Evolutionary conservation across 2,113 vertebrate genomes (phyloP).

Genomic region (Triplophysa siluroides): DNA sequence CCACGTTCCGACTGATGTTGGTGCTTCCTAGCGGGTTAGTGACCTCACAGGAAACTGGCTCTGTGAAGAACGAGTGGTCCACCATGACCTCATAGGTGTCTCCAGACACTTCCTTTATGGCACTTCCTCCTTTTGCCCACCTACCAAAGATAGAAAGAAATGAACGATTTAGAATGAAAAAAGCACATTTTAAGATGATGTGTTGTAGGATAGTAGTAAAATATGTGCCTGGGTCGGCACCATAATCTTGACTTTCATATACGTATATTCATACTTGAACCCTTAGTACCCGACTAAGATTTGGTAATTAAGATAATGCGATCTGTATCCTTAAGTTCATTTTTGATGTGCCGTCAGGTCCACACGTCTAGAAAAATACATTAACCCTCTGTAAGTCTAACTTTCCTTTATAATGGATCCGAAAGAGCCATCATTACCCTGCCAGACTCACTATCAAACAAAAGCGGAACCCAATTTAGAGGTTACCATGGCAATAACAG

Average conservation of each 20-base stretch:
- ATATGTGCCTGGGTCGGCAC: not conserved
- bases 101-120: constrained; percentile 89
- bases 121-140: constrained; percentile 94
- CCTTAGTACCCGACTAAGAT: not conserved
- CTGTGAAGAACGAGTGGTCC: constrained; percentile 94
- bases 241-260: not conserved
- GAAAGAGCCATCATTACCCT: constrained; percentile 19
- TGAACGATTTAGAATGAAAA: no score
- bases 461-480: constrained; percentile 30
- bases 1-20: constrained; percentile 94
- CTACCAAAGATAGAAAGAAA: constrained; percentile 64
- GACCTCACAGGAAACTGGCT: constrained; percentile 94
- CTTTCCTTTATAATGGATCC: constrained; percentile 32
- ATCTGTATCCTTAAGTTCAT: not conserved
- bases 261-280: not conserved
- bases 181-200: no score
- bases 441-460: constrained; percentile 5
- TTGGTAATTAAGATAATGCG: not conserved
- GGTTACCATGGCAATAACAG: constrained; percentile 35
- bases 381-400: constrained; percentile 23
- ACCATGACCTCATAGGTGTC: constrained; percentile 91
- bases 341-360: not conserved
- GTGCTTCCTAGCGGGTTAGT: constrained; percentile 95
- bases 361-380: not conserved
- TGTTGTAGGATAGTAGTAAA: no score